A percentile compares a stretch with the other conserved stretches of the same genome.
These are phyloP conservation scores for Capricornis sumatraensis DNA, from an alignment of 2,113 vertebrate species.

Conservation along the genomic window DNA sequence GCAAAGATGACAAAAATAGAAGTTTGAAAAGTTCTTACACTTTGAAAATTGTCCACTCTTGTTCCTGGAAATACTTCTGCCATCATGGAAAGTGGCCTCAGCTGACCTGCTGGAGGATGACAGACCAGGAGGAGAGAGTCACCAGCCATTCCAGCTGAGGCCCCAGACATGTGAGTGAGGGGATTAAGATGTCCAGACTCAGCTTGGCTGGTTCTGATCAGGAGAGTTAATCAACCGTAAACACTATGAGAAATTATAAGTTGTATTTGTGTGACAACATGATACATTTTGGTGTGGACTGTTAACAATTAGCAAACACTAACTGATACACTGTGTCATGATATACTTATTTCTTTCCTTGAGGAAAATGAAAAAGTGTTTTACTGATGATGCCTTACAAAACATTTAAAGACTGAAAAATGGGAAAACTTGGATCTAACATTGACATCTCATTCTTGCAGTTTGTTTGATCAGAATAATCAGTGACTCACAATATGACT, in stretches of 20 bases:
- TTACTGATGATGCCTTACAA: background rate
- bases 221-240: background rate
- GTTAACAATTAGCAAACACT: background rate
- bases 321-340: background rate
- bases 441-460: background rate
- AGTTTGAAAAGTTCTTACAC: background rate
- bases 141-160: background rate
- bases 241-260: background rate
- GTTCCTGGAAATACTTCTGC: background rate
- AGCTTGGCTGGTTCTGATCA: background rate
- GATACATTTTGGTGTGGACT: too few species aligned
- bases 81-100: background rate
- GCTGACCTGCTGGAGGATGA: background rate
- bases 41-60: background rate
- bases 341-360: background rate
- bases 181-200: background rate
- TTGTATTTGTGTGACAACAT: background rate
- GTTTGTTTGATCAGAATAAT: constrained; percentile 1
- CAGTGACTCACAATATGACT: background rate
- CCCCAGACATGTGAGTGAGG: background rate
- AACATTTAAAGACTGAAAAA: background rate
- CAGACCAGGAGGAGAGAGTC: background rate
- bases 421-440: background rate
- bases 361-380: background rate
- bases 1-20: background rate